phyloP scores from a whole-genome alignment of 1,140 invertebrate species.

The Drosophila malerkotliana region DNA sequence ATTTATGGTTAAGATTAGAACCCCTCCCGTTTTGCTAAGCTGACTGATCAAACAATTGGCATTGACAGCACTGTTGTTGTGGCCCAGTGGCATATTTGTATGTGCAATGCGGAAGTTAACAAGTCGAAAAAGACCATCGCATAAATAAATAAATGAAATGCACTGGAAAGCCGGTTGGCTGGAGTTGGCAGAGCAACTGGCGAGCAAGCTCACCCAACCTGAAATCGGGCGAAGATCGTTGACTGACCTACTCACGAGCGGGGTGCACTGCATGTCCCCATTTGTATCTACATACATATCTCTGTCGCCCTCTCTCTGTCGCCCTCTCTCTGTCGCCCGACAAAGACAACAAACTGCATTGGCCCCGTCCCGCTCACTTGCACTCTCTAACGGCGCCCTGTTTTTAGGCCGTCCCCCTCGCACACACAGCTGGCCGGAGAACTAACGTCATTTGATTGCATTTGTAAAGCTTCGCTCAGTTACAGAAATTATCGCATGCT shows the following conservation, averaged over 20 bases:
- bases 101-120: conserved; percentile 70
- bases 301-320: conserved; percentile 9
- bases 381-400: conserved; percentile 2
- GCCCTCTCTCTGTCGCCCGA: background rate
- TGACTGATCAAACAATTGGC: conserved; percentile 46
- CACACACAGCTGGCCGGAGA: conserved; percentile 7
- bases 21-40: background rate
- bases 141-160: conserved; percentile 41
- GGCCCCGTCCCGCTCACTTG: conserved; percentile 14
- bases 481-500: conserved; percentile 70
- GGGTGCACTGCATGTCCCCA: background rate
- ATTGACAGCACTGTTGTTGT: conserved; percentile 54
- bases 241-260: conserved; percentile 72
- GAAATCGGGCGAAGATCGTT: conserved; percentile 62
- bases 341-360: background rate
- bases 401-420: conserved; percentile 7
- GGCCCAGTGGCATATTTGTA: conserved; percentile 12
- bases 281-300: conserved; percentile 2
- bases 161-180: conserved; percentile 66
- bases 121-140: conserved; percentile 4
- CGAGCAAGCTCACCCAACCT: conserved; percentile 57
- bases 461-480: conserved; percentile 77
- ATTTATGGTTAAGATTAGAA: conserved; percentile 3
- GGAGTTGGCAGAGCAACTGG: conserved; percentile 9
- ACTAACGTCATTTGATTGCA: conserved; percentile 81